Conservation (phyloP, 2,113 vertebrate species). For the Symphodus melops region DNA sequence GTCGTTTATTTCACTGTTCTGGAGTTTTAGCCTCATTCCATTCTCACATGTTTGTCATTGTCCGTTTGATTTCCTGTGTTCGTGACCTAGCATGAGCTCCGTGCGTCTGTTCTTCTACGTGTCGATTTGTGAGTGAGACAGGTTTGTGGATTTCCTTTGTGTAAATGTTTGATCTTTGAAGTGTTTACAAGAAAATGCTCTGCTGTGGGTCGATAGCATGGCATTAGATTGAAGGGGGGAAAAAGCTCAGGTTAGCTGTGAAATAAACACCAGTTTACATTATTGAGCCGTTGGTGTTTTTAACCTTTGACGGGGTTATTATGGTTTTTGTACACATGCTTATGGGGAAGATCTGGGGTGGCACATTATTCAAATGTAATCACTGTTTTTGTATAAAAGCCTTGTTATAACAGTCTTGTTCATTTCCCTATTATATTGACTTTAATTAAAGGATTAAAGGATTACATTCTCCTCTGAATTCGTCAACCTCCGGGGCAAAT, state of each 20-base stretch:
- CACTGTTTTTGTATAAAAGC: slow-evolving; percentile 15
- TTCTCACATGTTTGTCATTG: not conserved
- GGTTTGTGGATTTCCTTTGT: slow-evolving; percentile 49
- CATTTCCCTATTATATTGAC: slow-evolving; percentile 61
- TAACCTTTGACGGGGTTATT: slow-evolving; percentile 16
- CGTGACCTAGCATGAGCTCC: slow-evolving; percentile 22
- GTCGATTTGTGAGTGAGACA: slow-evolving; percentile 1
- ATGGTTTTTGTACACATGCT: slow-evolving; percentile 10
- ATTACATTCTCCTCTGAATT: slow-evolving; percentile 66
- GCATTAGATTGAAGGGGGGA: slow-evolving; percentile 20
- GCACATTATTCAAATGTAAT: slow-evolving; percentile 2
- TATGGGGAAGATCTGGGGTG: not conserved
- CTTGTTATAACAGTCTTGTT: slow-evolving; percentile 45
- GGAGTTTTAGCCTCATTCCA: not conserved
- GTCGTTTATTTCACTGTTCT: slow-evolving; percentile 4
- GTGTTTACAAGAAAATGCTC: slow-evolving; percentile 21
- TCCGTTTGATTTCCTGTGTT: slow-evolving; percentile 47
- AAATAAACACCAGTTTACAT: not conserved
- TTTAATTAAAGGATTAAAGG: slow-evolving; percentile 78
- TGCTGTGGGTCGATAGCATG: not conserved
- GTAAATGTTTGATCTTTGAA: slow-evolving; percentile 50
- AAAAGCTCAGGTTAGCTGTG: not conserved
- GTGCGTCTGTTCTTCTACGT: slow-evolving; percentile 17
- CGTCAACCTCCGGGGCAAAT: slow-evolving; percentile 46
- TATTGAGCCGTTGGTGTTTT: slow-evolving; percentile 21